Percentiles rank a stretch among this genome's conserved stretches.
These are phyloP conservation scores for Melanotaenia duboulayi DNA, from an alignment of 2,113 vertebrate genomes.

Conservation along the genomic window DNA sequence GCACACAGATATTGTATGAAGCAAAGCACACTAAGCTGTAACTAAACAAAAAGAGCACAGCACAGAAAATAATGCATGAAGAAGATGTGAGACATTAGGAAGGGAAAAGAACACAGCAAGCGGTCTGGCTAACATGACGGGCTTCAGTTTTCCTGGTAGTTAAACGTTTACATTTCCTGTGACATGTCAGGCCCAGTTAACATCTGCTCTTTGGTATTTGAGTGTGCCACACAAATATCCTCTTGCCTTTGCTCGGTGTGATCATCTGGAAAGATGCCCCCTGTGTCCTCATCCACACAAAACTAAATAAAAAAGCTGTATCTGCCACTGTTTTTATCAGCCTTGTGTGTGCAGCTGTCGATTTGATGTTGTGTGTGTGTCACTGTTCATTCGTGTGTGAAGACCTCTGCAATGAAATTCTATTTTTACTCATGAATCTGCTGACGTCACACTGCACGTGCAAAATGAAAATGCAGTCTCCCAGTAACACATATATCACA, in stretches of 20 bases:
- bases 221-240: constrained; percentile 8
- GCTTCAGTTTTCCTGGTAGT: constrained; percentile 7
- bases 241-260: not conserved
- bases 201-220: constrained; percentile 21
- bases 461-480: constrained; percentile 12
- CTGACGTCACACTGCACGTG: constrained; percentile 43
- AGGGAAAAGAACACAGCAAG: constrained; percentile 2
- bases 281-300: not conserved
- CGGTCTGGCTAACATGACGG: constrained; percentile 12
- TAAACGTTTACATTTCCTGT: constrained; percentile 32
- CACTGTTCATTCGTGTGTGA: constrained; percentile 54
- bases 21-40: not conserved
- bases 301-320: not conserved
- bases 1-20: not conserved
- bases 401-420: constrained; percentile 29
- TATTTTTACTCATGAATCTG: constrained; percentile 72
- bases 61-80: not conserved
- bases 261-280: constrained; percentile 3
- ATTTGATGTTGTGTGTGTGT: constrained; percentile 6
- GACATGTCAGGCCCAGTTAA: constrained; percentile 28
- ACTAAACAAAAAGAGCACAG: not conserved
- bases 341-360: constrained; percentile 10
- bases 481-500: constrained; percentile 5
- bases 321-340: not conserved
- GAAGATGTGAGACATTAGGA: constrained; percentile 13